Percentiles rank a stretch among this genome's conserved stretches.
phyloP scores from a whole-genome alignment of 30 jellyfish, hydroid and myxozoan genomes.

The Mastigias papua region DNA sequence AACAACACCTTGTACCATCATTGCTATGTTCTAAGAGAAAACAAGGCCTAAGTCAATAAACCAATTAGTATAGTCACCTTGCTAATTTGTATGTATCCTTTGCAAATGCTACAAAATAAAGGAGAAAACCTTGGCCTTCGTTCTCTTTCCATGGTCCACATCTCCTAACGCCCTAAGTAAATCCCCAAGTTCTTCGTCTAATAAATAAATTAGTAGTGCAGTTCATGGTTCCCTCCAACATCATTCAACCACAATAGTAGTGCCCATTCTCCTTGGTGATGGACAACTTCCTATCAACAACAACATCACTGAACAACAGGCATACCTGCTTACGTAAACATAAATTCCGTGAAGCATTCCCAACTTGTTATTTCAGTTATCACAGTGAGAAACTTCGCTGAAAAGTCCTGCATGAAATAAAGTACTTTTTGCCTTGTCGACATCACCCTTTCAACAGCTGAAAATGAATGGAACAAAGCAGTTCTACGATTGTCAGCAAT shows the following conservation, averaged over 20 bases:
- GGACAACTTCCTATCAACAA: neutral
- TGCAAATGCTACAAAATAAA: neutral
- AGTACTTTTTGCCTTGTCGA: too few species aligned
- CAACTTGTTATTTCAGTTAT: too few species aligned
- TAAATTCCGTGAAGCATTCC: too few species aligned
- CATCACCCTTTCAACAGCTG: too few species aligned
- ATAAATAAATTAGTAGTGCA: conserved; percentile 28
- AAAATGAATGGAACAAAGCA: too few species aligned
- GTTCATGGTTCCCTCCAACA: neutral
- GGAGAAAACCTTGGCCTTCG: neutral
- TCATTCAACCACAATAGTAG: conserved; percentile 41
- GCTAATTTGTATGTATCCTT: neutral
- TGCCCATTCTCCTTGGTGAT: conserved; percentile 28
- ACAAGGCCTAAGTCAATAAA: neutral
- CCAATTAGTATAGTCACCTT: neutral
- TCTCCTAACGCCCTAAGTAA: neutral
- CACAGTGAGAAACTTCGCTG: too few species aligned
- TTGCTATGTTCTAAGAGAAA: too few species aligned
- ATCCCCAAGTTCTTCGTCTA: neutral
- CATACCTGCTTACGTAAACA: conserved; percentile 60
- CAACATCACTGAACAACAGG: neutral
- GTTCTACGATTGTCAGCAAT: too few species aligned
- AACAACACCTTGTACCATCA: neutral
- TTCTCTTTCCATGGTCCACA: neutral
- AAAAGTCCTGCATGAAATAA: too few species aligned